These are phyloP conservation scores for Climacteris rufus DNA, from an alignment of 2,113 vertebrate genomes.

Conservation along the genomic window DNA sequence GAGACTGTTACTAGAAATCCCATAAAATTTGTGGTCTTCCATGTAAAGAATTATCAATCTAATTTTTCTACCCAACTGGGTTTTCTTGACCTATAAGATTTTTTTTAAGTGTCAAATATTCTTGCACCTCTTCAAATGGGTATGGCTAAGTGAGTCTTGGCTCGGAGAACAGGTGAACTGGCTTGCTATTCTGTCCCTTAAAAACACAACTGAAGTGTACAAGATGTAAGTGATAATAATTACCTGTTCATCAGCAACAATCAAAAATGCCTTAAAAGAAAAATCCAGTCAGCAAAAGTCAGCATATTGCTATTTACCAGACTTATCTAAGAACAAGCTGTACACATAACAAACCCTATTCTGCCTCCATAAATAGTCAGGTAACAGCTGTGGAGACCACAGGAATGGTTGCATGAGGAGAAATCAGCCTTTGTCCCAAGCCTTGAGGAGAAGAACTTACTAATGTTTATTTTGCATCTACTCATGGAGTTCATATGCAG, in stretches of 20 bases:
- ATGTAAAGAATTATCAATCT: not conserved
- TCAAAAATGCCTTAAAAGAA: not conserved
- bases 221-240: not conserved
- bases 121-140: not conserved
- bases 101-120: not conserved
- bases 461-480: not conserved
- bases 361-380: not conserved
- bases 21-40: not conserved
- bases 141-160: not conserved
- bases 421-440: not conserved
- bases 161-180: not conserved
- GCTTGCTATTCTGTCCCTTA: not conserved
- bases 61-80: not conserved
- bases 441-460: not conserved
- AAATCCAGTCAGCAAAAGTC: not conserved
- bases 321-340: not conserved
- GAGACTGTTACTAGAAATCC: not conserved
- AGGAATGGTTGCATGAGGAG: not conserved
- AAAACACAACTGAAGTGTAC: not conserved
- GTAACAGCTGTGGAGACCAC: not conserved
- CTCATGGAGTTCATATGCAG: rapidly evolving
- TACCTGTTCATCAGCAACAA: not conserved
- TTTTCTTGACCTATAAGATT: not conserved
- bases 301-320: not conserved
- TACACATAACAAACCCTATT: not conserved